Percentiles rank a stretch among this genome's conserved stretches.
Evolutionary conservation across 1,140 invertebrate species (phyloP).

Genomic region (Brevipalpus yothersi): DNA sequence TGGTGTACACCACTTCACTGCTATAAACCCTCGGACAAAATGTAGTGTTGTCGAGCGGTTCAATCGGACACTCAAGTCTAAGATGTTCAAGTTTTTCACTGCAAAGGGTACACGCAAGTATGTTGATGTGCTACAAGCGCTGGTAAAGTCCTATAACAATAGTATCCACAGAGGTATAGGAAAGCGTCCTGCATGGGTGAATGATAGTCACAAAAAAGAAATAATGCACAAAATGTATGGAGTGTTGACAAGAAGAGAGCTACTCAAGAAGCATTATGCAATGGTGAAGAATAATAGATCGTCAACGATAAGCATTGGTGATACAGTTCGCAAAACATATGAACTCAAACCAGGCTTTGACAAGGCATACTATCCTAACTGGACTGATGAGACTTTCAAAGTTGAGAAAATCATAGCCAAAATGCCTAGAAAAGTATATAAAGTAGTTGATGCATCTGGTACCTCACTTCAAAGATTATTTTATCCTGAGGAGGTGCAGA

Average conservation of each 20-base stretch:
- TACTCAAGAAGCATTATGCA: too few species aligned
- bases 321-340: too few species aligned
- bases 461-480: too few species aligned
- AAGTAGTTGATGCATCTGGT: too few species aligned
- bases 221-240: neutral
- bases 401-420: too few species aligned
- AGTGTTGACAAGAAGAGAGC: neutral
- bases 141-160: constrained; percentile 22
- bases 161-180: constrained; percentile 20
- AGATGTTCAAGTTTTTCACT: constrained; percentile 23
- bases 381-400: too few species aligned
- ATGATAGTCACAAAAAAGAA: constrained; percentile 14
- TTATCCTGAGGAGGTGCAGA: too few species aligned
- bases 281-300: too few species aligned
- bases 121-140: constrained; percentile 17
- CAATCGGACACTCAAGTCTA: constrained; percentile 22
- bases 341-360: too few species aligned
- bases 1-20: constrained; percentile 20
- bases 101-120: constrained; percentile 20
- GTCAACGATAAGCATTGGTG: too few species aligned
- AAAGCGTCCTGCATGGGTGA: constrained; percentile 18
- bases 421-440: too few species aligned
- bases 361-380: too few species aligned
- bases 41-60: constrained; percentile 23
- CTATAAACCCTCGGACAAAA: constrained; percentile 20